Evolutionary conservation across 1,140 invertebrate genomes (phyloP), one percentile per base, ranked within the genome.

Genomic region (Macrosteles quadrilineatus): DNA sequence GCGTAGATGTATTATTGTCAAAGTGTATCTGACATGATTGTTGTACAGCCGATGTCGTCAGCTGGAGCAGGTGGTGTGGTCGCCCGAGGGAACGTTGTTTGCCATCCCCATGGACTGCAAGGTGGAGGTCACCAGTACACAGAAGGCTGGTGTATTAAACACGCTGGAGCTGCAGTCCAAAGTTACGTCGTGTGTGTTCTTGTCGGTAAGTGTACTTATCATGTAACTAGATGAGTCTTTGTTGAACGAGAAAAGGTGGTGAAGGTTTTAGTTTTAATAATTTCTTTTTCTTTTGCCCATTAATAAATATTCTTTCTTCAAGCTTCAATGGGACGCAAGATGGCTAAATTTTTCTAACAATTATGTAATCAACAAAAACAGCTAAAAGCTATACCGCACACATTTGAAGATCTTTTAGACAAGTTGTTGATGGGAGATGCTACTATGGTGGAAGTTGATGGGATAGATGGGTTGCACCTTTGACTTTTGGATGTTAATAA

Each of bases 101-200:
- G 85, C 89, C 2, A 78, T 96, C 17, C 85, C 85, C 40, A 87
- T 88, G 40, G 87, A 88, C 47, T 87, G 85, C 72, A 84, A 82
- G 73, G 81, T 94, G 2, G 88, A 93, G 76, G 81, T 96, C 21
- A 96, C 93, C 85, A 87, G 84, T 30, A 87, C 94, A 9, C 86
- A 89, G 75, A 87, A 85, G 65, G 92, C 89, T 0, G 87, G 87
- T 2, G 81, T 91, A 30, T 78, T 86, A 62, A 83, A 86, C 4
- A 74, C 55, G 29, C 66, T 76, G 12, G 68, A 74, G 59, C 65
- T 70, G n/a, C 32, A 59, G 57, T 30, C 68, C 2, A 71, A 71
- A 66, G 70, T 75, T 19, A 73, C 74, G 25, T 53, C 43, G 21
- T 50, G 69, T 6, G 25, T 32, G 2, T 76, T 75, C 64, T 27